phyloP scores from a whole-genome alignment of 2,888 invertebrate genomes.

The Pterostichus madidus region DNA sequence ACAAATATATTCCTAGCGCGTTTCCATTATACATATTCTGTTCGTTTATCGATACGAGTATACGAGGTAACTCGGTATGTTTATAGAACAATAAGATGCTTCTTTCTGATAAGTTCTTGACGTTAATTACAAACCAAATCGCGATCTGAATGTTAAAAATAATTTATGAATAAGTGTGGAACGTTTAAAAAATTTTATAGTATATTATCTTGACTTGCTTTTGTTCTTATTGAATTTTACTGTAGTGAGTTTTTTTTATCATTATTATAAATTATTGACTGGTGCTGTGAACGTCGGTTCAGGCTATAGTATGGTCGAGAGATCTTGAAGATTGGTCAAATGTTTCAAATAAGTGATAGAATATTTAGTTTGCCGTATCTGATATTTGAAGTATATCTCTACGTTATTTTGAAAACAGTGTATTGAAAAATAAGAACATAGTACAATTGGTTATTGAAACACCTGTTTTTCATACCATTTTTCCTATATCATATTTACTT shows the following conservation, averaged over 20 bases:
- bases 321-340: too few species aligned
- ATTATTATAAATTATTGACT: not conserved
- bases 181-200: constrained; percentile 2
- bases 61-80: constrained; percentile 20
- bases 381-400: too few species aligned
- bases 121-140: constrained; percentile 45
- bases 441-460: too few species aligned
- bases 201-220: not conserved
- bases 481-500: too few species aligned
- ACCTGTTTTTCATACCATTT: too few species aligned
- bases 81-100: constrained; percentile 42
- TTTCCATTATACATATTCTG: constrained; percentile 45
- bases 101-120: constrained; percentile 43
- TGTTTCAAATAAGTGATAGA: too few species aligned
- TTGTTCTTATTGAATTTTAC: constrained; percentile 1
- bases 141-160: constrained; percentile 18
- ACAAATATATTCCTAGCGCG: constrained; percentile 42
- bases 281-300: too few species aligned
- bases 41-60: constrained; percentile 27
- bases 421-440: too few species aligned
- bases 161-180: not conserved
- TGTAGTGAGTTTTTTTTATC: not conserved
- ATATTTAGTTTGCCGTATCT: too few species aligned
- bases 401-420: too few species aligned
- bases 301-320: too few species aligned